Evolutionary conservation across 2,113 vertebrate species (phyloP), one percentile per base, ranked within the genome.

Genomic region (Chrysochloris asiatica): DNA sequence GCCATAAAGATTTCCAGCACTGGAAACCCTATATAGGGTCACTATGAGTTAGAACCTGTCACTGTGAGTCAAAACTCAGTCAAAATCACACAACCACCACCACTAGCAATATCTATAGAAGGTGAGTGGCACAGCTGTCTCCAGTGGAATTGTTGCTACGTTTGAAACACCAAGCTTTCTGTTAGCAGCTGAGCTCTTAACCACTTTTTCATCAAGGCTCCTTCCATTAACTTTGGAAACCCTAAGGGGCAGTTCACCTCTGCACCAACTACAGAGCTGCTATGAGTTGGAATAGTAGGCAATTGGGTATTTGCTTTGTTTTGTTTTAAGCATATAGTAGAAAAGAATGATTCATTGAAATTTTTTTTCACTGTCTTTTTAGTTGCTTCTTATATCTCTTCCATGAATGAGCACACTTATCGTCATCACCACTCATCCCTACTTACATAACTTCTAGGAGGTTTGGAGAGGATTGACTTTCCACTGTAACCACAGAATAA

Each of bases 351-450:
- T 75, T 50, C 38, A 72, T 4, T 41, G 72, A 33, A 4, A 83
- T 85, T 24, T 50, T 24, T 50, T 17, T 38, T 48, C 4, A 73
- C 13, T 82, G 6, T 13, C 52, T 24, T 86, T 22, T 61, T 41
- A 69, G 12, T 28, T 78, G 8, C 19, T 11, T 45, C 67, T 48
- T 56, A 12, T 4, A 0, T 24, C 33, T 33, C 1, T 38, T 77
- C 17, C 71, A 1, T 26, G 54, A 0, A 38, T 26, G 0, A 67
- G 43, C n/a, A 71, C 4, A 56, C 11, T 83, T 38, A 61, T n/a
- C 0, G 16, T 0, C 2, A 28, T 1, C 9, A 8, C 4, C 6
- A 5, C 16, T 13, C 8, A 4, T 5, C 21, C 43, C 33, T 6
- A 36, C 5, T 80, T 52, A 28, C 19, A 48, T 5, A 79, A 6